Evolutionary conservation across 2,113 vertebrate species (phyloP).

Genomic region (Tilapia sparmanii): DNA sequence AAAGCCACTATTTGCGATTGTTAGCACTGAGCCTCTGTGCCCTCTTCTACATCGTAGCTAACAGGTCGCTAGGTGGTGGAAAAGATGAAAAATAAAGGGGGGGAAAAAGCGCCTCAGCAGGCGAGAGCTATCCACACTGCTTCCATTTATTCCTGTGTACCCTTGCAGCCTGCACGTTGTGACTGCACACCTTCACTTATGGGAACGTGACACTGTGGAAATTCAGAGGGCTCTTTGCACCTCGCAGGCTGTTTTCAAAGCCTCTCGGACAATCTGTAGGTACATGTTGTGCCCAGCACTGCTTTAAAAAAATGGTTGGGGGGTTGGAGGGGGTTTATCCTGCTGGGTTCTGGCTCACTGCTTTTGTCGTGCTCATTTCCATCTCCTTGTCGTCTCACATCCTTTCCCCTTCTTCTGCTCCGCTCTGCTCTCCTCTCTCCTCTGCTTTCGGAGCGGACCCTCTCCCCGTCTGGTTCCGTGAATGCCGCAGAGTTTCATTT

Average conservation of each 20-base stretch:
- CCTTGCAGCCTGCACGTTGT: constrained; percentile 1
- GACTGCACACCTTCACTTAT: constrained; percentile 9
- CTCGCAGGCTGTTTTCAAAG: background rate
- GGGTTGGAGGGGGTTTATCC: background rate
- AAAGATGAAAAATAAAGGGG: background rate
- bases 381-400: constrained; percentile 9
- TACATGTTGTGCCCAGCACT: background rate
- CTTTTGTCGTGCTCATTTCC: constrained; percentile 38
- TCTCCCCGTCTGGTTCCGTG: constrained; percentile 3
- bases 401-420: background rate
- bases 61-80: background rate
- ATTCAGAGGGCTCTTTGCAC: constrained; percentile 7
- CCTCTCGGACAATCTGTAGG: constrained; percentile 1
- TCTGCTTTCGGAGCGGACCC: background rate
- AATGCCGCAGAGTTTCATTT: constrained; percentile 34
- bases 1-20: background rate
- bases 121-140: background rate
- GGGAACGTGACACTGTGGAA: background rate
- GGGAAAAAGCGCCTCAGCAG: background rate
- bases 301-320: background rate
- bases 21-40: constrained; percentile 1
- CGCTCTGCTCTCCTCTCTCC: background rate
- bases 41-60: constrained; percentile 9
- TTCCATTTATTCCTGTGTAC: constrained; percentile 18
- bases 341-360: constrained; percentile 43